Percentiles rank a stretch among this genome's conserved stretches.
phyloP scores from a whole-genome alignment of 1,140 invertebrate species.

The Bombus turneri region DNA sequence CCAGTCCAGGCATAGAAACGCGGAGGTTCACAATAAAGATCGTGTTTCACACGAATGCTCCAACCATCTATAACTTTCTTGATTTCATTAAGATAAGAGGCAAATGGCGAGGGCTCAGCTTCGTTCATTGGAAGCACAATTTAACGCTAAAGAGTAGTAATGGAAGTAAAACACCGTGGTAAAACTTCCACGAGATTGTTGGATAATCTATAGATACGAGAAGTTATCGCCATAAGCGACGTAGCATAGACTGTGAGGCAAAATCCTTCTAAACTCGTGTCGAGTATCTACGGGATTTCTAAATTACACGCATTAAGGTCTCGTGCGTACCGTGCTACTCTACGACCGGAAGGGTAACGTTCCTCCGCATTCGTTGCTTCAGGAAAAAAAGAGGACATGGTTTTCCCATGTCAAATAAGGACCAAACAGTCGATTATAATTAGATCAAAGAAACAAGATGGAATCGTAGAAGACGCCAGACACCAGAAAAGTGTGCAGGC shows the following conservation, averaged over 20 bases:
- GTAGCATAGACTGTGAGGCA: not conserved
- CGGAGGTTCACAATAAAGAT: not conserved
- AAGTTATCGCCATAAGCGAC: not conserved
- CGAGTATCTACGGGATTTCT: not conserved
- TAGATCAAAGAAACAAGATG: conserved; percentile 31
- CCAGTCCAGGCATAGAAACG: not conserved
- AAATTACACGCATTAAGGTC: not conserved
- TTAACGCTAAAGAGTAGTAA: not conserved
- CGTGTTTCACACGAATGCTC: not conserved
- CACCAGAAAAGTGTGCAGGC: not conserved
- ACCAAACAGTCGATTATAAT: conserved; percentile 48
- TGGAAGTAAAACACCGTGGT: not conserved
- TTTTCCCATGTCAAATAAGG: not conserved
- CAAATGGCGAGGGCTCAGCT: not conserved
- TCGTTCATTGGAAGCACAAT: not conserved
- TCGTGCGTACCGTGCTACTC: not conserved
- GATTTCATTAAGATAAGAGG: not conserved
- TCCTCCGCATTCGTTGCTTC: no score
- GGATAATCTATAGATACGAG: not conserved
- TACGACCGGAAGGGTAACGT: not conserved
- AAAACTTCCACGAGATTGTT: not conserved
- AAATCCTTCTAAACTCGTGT: not conserved
- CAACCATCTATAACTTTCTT: not conserved
- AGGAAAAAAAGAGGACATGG: not conserved
- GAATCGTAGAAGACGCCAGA: conserved; percentile 43